Percentiles rank a stretch among this genome's conserved stretches.
These are phyloP conservation scores for Diceros bicornis DNA, from an alignment of 2,797 vertebrate species.

Conservation along the genomic window DNA sequence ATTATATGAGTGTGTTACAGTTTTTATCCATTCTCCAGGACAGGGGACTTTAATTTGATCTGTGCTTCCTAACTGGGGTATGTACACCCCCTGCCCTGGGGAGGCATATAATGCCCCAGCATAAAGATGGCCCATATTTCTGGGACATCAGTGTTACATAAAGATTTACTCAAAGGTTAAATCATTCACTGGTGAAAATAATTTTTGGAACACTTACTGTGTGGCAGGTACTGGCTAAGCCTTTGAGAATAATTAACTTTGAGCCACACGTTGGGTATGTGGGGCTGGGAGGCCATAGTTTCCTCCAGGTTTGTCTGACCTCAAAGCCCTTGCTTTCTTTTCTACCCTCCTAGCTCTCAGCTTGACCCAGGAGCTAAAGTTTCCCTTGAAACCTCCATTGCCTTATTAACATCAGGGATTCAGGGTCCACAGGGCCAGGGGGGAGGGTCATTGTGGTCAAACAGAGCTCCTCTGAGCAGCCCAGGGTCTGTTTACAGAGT, in stretches of 20 bases:
- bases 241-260: neutral
- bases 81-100: accelerated
- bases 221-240: neutral
- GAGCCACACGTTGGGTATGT: accelerated
- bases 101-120: too few species aligned
- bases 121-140: neutral
- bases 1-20: accelerated
- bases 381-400: neutral
- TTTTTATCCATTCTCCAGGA: neutral
- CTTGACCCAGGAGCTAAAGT: neutral
- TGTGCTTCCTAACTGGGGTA: neutral
- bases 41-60: neutral
- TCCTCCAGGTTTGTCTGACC: neutral
- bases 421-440: neutral
- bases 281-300: neutral
- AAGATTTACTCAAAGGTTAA: neutral
- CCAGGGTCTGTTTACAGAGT: neutral
- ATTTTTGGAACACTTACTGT: neutral
- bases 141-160: neutral
- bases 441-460: accelerated
- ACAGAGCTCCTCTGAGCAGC: neutral
- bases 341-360: neutral
- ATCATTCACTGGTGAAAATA: neutral
- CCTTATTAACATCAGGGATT: neutral
- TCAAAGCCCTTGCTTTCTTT: neutral